Evolutionary conservation across 2,113 vertebrate species (phyloP), one percentile per base, ranked within the genome.

Genomic region (Gymnocephalus cernua): DNA sequence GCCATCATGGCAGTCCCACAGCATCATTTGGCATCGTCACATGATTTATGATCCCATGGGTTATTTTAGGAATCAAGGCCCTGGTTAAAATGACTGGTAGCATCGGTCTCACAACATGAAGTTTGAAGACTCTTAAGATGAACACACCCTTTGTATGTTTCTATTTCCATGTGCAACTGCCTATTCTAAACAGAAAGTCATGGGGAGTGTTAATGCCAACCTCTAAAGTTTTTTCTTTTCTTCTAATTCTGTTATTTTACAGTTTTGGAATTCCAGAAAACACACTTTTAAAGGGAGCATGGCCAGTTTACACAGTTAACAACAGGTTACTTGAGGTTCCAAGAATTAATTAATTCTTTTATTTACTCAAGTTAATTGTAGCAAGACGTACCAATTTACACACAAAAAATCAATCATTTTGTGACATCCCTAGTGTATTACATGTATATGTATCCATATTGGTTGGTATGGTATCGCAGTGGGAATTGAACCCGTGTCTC

Each of bases 11-110:
- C n/a, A 23, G 27, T 10, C 71, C 41, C 6, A 16, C 25, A 4
- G 7, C 18, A 6, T 70, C 2, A 64, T 77, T 58, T 68, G n/a
- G 64, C 9, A 38, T 27, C 9, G 41, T 56, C 71, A 47, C 81
- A 41, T 66, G 56, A 78, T 23, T 23, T 44, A 19, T 72, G 73
- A 70, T 45, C 9, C 16, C 13, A 10, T 32, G 41, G 4, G 67
- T 1, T 56, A 68, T 75, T 84, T 58, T 38, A 59, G 70, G 62
- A 27, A 21, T n/a, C 25, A 50, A 15, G 11, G 9, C 27, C 27
- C 53, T 47, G 25, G 61, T 66, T 73, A n/a, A 74, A 16, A 19
- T 44, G 21, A 53, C 21, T 38, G 35, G 66, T 45, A 8, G 14
- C 7, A 2, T 50, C 3, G 10, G 18, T 15, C 51, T 63, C 13